Evolutionary conservation across 92 coral and sea anemone genomes (phyloP).

Genomic region (Epizoanthus scotinus): DNA sequence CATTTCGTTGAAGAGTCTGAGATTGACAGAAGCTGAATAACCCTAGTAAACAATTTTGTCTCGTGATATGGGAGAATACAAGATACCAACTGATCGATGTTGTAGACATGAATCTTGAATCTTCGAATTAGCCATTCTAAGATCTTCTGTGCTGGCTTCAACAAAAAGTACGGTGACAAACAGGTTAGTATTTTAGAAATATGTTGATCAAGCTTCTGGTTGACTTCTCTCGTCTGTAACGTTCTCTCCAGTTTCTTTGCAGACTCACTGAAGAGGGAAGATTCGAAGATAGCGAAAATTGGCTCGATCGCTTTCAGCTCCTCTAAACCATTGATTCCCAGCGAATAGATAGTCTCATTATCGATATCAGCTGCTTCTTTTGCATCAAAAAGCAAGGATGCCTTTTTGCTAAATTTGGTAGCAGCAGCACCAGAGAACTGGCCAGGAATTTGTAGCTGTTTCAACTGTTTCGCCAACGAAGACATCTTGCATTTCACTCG

Average conservation of each 20-base stretch:
- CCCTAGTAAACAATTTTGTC: slow-evolving; percentile 88
- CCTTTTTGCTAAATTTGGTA: slow-evolving; percentile 65
- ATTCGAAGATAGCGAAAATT: slow-evolving; percentile 63
- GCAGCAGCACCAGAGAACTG: slow-evolving; percentile 70
- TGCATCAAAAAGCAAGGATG: slow-evolving; percentile 86
- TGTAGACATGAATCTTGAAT: slow-evolving; percentile 74
- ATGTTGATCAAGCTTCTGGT: slow-evolving; percentile 75
- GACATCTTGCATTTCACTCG: slow-evolving; percentile 72
- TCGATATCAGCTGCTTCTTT: slow-evolving; percentile 96
- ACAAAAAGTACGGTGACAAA: slow-evolving; percentile 88
- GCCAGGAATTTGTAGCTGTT: slow-evolving; percentile 92
- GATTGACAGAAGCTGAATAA: slow-evolving; percentile 80
- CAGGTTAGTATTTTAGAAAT: slow-evolving; percentile 71
- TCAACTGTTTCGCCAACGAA: slow-evolving; percentile 89
- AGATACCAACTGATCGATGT: slow-evolving; percentile 71
- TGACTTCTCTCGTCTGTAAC: slow-evolving; percentile 76
- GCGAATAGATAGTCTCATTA: slow-evolving; percentile 89
- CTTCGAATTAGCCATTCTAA: slow-evolving; percentile 97
- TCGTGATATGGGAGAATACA: slow-evolving; percentile 94
- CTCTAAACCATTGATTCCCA: slow-evolving; percentile 91
- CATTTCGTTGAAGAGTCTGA: slow-evolving; percentile 75
- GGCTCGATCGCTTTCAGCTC: slow-evolving; percentile 82
- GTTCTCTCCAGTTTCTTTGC: slow-evolving; percentile 84
- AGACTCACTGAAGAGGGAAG: slow-evolving; percentile 75
- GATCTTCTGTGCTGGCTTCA: slow-evolving; percentile 95